phyloP scores from a whole-genome alignment of 2,888 invertebrate genomes.

The Stenolophus ochropezus region DNA sequence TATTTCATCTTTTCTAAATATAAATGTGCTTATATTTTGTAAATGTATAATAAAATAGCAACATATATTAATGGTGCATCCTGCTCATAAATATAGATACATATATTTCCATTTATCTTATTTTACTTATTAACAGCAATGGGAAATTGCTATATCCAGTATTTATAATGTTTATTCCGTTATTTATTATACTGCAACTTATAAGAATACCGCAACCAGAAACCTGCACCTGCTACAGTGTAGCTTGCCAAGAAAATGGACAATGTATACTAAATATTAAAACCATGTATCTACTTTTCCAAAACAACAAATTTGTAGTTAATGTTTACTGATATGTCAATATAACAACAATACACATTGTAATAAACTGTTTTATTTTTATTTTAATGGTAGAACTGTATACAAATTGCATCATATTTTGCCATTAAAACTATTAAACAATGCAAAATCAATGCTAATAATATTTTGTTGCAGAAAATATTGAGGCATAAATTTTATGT shows the following conservation, averaged over 20 bases:
- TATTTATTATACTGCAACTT: constrained; percentile 26
- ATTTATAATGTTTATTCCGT: neutral
- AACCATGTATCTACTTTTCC: neutral
- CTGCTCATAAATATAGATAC: neutral
- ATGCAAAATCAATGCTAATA: no score
- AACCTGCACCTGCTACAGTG: constrained; percentile 21
- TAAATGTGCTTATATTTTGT: neutral
- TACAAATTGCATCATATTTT: no score
- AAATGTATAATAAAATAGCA: neutral
- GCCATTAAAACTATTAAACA: no score
- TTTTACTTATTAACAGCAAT: neutral
- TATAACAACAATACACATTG: no score
- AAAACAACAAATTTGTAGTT: neutral
- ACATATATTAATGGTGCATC: neutral
- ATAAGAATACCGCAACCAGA: neutral
- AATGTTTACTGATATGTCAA: no score
- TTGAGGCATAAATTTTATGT: no score
- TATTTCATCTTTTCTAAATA: neutral
- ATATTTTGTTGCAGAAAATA: no score
- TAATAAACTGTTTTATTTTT: no score
- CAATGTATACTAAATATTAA: neutral
- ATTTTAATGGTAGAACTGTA: no score
- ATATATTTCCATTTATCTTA: neutral
- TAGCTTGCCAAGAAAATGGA: neutral
- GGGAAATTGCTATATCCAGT: neutral